Evolutionary conservation across 2,797 vertebrate species (phyloP), one percentile per base, ranked within the genome.

Genomic region (Erethizon dorsatum): DNA sequence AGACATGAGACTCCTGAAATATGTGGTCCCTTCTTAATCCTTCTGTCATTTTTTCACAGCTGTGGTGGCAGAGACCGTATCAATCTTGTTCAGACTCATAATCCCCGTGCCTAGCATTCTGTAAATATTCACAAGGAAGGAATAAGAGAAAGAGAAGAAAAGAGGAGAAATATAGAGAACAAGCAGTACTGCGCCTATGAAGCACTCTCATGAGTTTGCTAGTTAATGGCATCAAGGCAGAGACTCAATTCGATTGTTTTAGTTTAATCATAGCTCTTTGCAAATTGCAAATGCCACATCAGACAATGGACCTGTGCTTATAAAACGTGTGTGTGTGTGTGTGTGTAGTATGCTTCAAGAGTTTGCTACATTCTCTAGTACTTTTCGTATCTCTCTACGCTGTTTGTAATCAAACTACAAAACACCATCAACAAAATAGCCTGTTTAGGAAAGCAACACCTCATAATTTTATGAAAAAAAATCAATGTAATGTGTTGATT

Each of bases 91-190:
- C 83, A 88, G 82, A 89, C 52, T 37, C 82, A 4, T 90, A 93
- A 91, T 88, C 45, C 69, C 31, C 75, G 6, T 56, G 52, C 18
- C 77, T 88, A 75, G 45, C 15, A 67, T 22, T 57, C 37, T 54
- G 20, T 75, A 97, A 93, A 90, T 97, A 96, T 94, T 93, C 75
- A 93, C 20, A 77, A 86, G 52, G 17, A 95, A 96, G 3, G 22
- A 89, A 86, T 31, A 75, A 50, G 15, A 28, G 0, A n/a, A 61
- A 85, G 5, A 69, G 10, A 12, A 47, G 41, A 65, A 71, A 59
- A 52, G 26, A 54, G 26, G 28, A 86, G 86, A 93, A 41, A 47
- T 33, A 37, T 4, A 57, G 28, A 82, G 18, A 47, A 7, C 28
- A 65, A 82, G 11, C 17, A 52, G 26, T 28, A 52, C 18, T 15